Conservation (phyloP, 1,140 invertebrate genomes). For the Caerostris extrusa region DNA sequence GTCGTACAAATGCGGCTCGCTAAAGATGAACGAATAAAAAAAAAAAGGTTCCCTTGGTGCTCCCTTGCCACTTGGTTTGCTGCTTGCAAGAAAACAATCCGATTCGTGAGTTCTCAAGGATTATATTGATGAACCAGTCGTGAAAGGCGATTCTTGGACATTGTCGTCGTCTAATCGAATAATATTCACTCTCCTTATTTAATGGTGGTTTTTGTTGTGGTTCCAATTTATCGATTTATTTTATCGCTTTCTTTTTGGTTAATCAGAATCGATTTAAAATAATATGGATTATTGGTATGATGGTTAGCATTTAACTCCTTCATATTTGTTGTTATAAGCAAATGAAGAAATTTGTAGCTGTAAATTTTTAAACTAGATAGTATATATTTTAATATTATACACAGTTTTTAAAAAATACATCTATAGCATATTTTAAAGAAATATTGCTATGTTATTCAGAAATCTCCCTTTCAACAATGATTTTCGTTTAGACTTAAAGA, state of each 20-base stretch:
- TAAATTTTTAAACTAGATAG: no score
- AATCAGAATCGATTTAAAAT: background rate
- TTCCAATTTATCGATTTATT: constrained; percentile 30
- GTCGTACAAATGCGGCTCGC: constrained; percentile 11
- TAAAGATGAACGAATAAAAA: constrained; percentile 10
- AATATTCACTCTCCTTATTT: constrained; percentile 33
- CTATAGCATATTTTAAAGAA: no score
- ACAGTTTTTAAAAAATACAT: no score
- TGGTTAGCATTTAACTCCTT: background rate
- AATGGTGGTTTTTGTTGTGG: constrained; percentile 23
- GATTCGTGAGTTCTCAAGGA: background rate
- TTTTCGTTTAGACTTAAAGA: no score
- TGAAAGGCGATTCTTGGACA: constrained; percentile 11
- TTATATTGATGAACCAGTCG: constrained; percentile 43
- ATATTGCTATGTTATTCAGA: no score
- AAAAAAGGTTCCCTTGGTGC: background rate
- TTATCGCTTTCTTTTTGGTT: background rate
- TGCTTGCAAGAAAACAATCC: constrained; percentile 51
- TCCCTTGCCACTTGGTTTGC: constrained; percentile 5
- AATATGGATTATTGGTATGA: background rate
- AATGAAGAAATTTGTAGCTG: no score
- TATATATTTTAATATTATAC: no score
- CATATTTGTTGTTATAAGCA: no score
- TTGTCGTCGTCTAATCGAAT: background rate
- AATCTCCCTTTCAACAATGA: no score